Conservation (phyloP, 2,797 vertebrate genomes). For the Vipera latastei region DNA sequence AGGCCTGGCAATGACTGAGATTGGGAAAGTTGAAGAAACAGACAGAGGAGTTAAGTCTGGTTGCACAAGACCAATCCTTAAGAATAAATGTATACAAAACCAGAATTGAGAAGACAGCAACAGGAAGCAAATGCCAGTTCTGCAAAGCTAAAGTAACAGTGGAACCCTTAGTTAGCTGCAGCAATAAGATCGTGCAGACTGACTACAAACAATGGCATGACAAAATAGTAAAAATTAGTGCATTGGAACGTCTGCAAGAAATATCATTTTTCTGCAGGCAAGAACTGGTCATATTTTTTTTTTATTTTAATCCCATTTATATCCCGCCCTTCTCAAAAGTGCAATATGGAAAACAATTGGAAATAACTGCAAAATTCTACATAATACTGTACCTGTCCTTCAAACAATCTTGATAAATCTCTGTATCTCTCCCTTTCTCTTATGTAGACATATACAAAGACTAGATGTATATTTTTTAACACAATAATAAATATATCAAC, state of each 20-base stretch:
- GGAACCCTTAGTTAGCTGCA: not conserved
- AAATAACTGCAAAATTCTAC: not conserved
- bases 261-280: too few relatives aligned
- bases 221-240: not conserved
- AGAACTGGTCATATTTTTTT: too few relatives aligned
- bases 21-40: not conserved
- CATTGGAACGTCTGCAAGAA: too few relatives aligned
- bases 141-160: not conserved
- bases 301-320: too few relatives aligned
- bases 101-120: not conserved
- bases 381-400: not conserved
- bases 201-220: not conserved
- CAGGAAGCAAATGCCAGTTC: not conserved
- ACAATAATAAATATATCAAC: not conserved
- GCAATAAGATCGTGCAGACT: not conserved
- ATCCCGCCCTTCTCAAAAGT: not conserved
- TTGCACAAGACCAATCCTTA: not conserved
- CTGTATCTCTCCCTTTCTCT: too few relatives aligned
- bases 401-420: not conserved
- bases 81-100: not conserved
- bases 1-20: not conserved
- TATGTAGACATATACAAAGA: not conserved
- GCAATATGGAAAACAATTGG: not conserved
- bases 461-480: not conserved
- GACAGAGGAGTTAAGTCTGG: not conserved